phyloP scores from a whole-genome alignment of 2,888 invertebrate species.

The Parapristionchus giblindavisi region DNA sequence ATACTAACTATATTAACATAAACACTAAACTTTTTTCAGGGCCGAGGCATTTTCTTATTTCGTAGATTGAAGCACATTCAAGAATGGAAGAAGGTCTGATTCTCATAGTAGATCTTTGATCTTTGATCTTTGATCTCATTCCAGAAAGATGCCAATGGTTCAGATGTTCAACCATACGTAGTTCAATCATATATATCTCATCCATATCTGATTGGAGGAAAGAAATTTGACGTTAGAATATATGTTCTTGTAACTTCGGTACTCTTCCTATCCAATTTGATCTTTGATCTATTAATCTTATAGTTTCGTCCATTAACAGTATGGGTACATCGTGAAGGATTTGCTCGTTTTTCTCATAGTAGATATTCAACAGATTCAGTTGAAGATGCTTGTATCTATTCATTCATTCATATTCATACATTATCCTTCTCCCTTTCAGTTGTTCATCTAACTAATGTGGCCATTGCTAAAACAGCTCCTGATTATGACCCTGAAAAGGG shows the following conservation, averaged over 20 bases:
- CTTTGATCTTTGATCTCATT: constrained; percentile 3
- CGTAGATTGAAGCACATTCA: constrained; percentile 74
- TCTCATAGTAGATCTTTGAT: background rate
- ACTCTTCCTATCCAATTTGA: too few species aligned
- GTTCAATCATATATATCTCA: constrained; percentile 76
- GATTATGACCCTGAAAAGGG: constrained; percentile 75
- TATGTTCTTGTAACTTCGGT: constrained; percentile 76
- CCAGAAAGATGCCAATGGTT: constrained; percentile 54
- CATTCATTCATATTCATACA: background rate
- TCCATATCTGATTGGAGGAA: constrained; percentile 76
- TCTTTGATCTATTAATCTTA: background rate
- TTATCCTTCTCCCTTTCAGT: constrained; percentile 45
- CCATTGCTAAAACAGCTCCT: constrained; percentile 84
- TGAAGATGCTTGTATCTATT: constrained; percentile 73
- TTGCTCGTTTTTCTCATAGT: constrained; percentile 76
- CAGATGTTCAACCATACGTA: constrained; percentile 71
- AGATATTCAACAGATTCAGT: constrained; percentile 75
- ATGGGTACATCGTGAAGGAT: constrained; percentile 84
- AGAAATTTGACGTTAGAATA: constrained; percentile 77
- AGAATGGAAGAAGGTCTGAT: constrained; percentile 73
- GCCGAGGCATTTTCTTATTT: constrained; percentile 76
- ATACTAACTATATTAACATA: background rate
- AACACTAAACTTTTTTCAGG: background rate
- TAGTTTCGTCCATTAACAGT: constrained; percentile 84
- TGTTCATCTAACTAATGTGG: constrained; percentile 71